Base-by-base conservation (phyloP, 1,140 invertebrate genomes). In the Drosophila truncata region DNA sequence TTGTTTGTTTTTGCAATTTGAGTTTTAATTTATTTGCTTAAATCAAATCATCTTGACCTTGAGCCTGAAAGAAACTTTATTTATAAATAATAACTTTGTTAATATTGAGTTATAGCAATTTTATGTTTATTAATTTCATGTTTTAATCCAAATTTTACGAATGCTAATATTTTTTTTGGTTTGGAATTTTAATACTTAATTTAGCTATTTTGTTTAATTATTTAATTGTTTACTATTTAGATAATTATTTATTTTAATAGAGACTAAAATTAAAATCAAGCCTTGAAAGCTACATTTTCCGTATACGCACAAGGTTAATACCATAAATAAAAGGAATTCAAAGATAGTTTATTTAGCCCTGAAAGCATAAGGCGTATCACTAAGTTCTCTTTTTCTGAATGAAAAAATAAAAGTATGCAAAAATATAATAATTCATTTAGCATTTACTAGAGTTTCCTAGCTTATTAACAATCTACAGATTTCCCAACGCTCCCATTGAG, bases 401-500 rank as follows among this genome's bases (percentile, higher is more conserved):
- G 0, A 52, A 8, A 52, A 33, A 33, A 33, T 18, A 9, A 20
- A 33, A 35, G 23, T 35, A 16, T 23, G 5, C 8, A 23, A 10
- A 54, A 23, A 2, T 20, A 16, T 54, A 25, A 54, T 20, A 20
- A 4, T 14, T 18, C 0, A 20, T 16, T 11, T 5, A 9, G 23
- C 23, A 20, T 18, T 13, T 16, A 20, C 13, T 1, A 54, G 20
- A 16, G 31, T 7, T 37, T 37, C 33, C 31, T 54, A 16, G 33
- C 54, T 57, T 13, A n/a, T 25, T n/a, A 57, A 6, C 7, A 7
- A 14, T 18, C 16, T 1, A 20, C 16, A 31, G 31, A 66, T 70
- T 70, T 29, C 47, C 37, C 37, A 70, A 46, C 37, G 18, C 23
- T 3, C 49, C 0, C 16, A 65, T 37, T 29, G 29, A 65, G n/a